Base-by-base conservation (phyloP, 2,888 invertebrate species). In the Dynastes grantii region DNA sequence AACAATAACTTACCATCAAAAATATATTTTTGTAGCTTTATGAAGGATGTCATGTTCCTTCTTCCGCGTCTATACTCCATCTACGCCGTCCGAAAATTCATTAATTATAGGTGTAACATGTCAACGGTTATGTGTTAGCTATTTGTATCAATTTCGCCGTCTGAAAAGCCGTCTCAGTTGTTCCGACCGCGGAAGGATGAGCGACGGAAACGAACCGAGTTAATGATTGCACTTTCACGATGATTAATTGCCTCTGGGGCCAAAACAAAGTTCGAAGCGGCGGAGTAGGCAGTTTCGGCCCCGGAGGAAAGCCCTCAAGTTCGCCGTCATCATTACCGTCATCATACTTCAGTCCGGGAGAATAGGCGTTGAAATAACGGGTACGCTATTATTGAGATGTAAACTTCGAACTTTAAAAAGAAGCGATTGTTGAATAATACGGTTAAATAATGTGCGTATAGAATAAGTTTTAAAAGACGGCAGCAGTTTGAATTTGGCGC, bases 191-290 rank as follows among this genome's bases (percentile, higher is more conserved):
- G 73, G 63, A 61, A 75, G 73, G 73, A 75, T 61, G 45, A 61
- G 63, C 73, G 61, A 45, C 73, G 61, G 73, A 75, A 75, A 61
- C 73, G 73, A 75, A 61, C 45, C 73, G 61, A 75, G 73, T 75
- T 75, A 75, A 75, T 75, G 73, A 75, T 75, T 75, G 73, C 73
- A 75, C 73, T 75, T 75, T 61, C 73, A 63, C 73, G 73, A 61
- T 75, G 73, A 75, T 75, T 75, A 75, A 75, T 75, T 75, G 63
- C 73, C 61, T 55, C 37, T 22, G 73, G 73, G 61, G 63, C 55
- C 61, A 63, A 45, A 75, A 61, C 73, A 75, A 75, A 75, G 61
- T 75, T 75, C 61, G 61, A 45, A 61, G 61, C 55, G 32, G 68
- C 9, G 9, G 55, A 45, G 61, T 61, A 75, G 73, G 63, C 73